These are phyloP conservation scores for Helarctos malayanus DNA, from an alignment of 2,797 vertebrate genomes.

Conservation along the genomic window DNA sequence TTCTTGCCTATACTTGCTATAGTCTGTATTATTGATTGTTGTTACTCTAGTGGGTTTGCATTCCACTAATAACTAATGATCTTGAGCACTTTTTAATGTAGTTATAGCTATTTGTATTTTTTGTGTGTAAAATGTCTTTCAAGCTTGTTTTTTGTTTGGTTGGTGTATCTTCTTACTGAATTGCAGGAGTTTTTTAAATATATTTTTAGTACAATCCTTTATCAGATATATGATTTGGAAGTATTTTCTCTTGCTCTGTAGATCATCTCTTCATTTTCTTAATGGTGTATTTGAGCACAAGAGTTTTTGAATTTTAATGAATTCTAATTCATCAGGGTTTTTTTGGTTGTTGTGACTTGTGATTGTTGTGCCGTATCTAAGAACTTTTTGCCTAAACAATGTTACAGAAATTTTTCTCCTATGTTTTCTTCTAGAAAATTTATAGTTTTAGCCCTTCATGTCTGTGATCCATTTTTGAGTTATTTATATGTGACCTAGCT, in stretches of 20 bases:
- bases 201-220: background rate
- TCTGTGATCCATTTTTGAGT: conserved; percentile 23
- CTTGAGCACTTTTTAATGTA: background rate
- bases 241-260: background rate
- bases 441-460: background rate
- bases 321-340: background rate
- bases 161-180: background rate
- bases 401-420: background rate
- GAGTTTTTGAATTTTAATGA: background rate
- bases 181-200: background rate
- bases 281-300: background rate
- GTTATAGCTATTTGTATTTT: background rate
- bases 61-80: conserved; percentile 21
- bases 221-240: background rate
- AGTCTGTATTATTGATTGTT: background rate
- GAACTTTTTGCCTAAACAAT: background rate
- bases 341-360: background rate
- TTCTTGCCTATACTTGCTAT: background rate
- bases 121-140: background rate
- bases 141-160: conserved; percentile 35
- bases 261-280: conserved; percentile 5
- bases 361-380: background rate
- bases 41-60: background rate
- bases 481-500: background rate
- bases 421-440: background rate